Evolutionary conservation across 2,797 vertebrate species (phyloP).

Genomic region (Sebastes trivittatus): DNA sequence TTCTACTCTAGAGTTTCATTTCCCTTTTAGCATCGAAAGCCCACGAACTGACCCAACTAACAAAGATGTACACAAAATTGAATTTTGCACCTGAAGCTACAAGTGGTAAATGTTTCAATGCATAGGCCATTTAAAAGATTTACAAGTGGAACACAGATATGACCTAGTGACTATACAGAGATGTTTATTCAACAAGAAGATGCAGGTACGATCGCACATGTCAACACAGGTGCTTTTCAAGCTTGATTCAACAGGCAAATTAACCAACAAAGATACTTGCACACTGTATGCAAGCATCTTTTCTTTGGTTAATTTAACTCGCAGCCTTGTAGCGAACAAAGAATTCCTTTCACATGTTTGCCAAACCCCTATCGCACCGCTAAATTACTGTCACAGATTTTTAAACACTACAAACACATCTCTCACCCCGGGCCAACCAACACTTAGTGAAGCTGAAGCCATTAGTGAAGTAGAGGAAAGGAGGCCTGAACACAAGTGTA

Average conservation of each 20-base stretch:
- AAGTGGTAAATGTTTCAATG: neutral
- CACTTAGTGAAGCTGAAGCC: constrained; percentile 18
- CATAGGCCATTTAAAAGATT: neutral
- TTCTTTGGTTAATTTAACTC: neutral
- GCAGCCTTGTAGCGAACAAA: constrained; percentile 11
- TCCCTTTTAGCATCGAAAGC: neutral
- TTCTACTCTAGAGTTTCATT: constrained; percentile 1
- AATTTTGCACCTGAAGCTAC: neutral
- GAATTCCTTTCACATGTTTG: constrained; percentile 27
- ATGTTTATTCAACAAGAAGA: neutral
- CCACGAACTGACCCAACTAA: neutral
- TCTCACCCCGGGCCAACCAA: neutral
- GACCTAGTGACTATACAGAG: neutral
- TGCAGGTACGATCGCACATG: neutral
- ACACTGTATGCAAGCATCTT: neutral
- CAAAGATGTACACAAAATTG: neutral
- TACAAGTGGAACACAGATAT: neutral
- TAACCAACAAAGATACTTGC: neutral
- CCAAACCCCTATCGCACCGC: neutral
- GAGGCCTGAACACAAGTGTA: constrained; percentile 5
- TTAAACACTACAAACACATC: constrained; percentile 11
- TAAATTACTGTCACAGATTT: constrained; percentile 29
- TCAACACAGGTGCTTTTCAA: constrained; percentile 1
- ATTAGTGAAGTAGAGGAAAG: constrained; percentile 1
- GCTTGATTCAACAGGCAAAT: constrained; percentile 11